Base-by-base conservation (phyloP, 2,888 invertebrate genomes). In the Tinea trinotella region DNA sequence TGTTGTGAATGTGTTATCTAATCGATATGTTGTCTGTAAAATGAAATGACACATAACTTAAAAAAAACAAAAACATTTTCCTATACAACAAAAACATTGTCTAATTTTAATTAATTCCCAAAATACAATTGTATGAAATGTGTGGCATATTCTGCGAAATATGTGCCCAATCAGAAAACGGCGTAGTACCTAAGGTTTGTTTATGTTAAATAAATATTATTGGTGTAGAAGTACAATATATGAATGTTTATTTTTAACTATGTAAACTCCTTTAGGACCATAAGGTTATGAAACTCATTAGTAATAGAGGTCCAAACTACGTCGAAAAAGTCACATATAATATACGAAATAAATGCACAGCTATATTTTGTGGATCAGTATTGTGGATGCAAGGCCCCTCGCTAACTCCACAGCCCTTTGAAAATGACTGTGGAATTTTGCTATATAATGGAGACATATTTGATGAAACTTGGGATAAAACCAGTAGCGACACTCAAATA, bases 381-480 rank as follows among this genome's bases (percentile, higher is more conserved):
- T 80, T 98, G 52, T 96, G 97, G 93, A 92, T 95, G 74, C 94
- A 97, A 80, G 97, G 97, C 2, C 57, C 60, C 0, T 55, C 71
- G 13, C 66, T 90, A 1, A 87, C 88, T 1, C 61, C 64, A 22
- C 98, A 98, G 70, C 98, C 98, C 0, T 54, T 88, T 19, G 87
- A 89, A 68, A 74, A 76, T 7, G 69, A 86, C 34, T 82, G 87
- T 18, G 91, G 93, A 58, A 69, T 92, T 54, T 81, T 98, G 55
- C 72, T 96, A 17, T 96, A 93, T 87, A 98, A 98, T 85, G 98
- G 97, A 20, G 97, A 98, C 77, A 89, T 96, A 60, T 97, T 93
- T 78, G 89, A 86, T 61, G 69, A 80, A 22, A 62, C 71, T 44
- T 73, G 81, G 67, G 59, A 68, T 13, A 59, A 53, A 34, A 57